Base-by-base conservation (phyloP, 2,113 vertebrate species). In the Sander vitreus region DNA sequence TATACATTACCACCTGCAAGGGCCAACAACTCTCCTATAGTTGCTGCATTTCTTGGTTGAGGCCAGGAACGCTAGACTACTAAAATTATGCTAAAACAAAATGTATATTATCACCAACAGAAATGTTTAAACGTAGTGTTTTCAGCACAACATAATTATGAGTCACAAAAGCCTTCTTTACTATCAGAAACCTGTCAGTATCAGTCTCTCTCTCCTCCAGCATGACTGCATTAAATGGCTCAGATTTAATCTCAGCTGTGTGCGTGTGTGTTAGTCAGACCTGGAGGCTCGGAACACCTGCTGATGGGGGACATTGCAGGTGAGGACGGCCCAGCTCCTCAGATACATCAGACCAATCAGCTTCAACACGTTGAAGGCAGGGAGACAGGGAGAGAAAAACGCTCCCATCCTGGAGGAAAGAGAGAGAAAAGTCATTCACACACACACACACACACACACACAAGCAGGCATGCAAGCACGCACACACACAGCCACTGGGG, bases 221-320 rank as follows among this genome's bases (percentile, higher is more conserved):
- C 23, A 63, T 53, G 76, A 68, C 33, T 63, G 33, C 16, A 68
- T 79, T 71, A 67, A 78, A 85, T 78, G n/a, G 27, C 63, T 30
- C 68, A 47, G 33, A 50, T 78, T 67, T 59, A 12, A 62, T 78
- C 23, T 82, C 53, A 60, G n/a, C 33, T 76, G 39, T n/a, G 14
- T 51, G 65, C 74, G 43, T 30, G 23, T 39, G 47, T 14, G 13
- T 62, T 12, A 36, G 51, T 75, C 95, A 89, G 48, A 99, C 98
- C 98, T 97, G 85, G 98, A 99, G 25, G 98, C 98, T 81, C 97
- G 93, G 93, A 99, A 99, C 36, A 99, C 97, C 83, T 99, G 98
- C 93, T 99, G 98, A 81, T 99, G 98, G 1, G 98, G 98, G 3
- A 98, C 98, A 4, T 99, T 99, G 80, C 98, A 99, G 0, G 98